A percentile compares a stretch with the other conserved stretches of the same genome.
Conservation (phyloP, 2,797 vertebrate genomes). For the Sitta carolinensis region DNA sequence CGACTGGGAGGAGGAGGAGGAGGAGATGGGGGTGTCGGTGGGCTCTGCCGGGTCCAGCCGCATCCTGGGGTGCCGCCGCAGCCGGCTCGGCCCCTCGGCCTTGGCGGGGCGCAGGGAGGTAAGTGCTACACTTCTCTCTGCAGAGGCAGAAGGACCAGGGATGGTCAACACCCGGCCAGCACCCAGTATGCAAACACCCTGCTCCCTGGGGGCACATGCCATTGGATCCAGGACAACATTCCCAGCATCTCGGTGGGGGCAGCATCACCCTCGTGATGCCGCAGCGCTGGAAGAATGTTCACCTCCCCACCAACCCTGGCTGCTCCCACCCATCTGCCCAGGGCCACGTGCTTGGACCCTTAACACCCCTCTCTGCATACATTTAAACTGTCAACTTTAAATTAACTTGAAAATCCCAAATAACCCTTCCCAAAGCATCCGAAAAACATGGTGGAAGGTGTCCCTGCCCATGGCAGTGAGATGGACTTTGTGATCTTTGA, state of each 20-base stretch:
- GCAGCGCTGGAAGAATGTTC: fast-evolving
- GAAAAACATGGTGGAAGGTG: neutral
- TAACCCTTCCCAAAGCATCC: neutral
- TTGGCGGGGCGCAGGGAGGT: constrained; percentile 77
- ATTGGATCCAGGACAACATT: fast-evolving
- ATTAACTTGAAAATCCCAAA: neutral
- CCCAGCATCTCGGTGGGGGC: fast-evolving
- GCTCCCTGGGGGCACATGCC: fast-evolving
- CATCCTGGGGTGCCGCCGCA: constrained; percentile 72
- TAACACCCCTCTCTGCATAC: fast-evolving
- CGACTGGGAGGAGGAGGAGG: constrained; percentile 80
- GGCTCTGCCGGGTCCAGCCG: constrained; percentile 83
- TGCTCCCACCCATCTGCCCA: neutral
- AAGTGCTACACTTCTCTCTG: constrained; percentile 83
- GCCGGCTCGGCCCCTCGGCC: constrained; percentile 75
- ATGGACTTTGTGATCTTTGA: neutral
- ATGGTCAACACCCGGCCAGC: neutral
- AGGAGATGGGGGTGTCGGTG: constrained; percentile 69
- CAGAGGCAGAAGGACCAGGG: neutral
- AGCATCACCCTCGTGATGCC: fast-evolving
- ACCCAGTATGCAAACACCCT: fast-evolving
- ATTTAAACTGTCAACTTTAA: neutral
- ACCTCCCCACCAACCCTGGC: neutral
- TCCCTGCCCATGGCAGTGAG: neutral
- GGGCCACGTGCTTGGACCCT: fast-evolving